A percentile compares a stretch with the other conserved stretches of the same genome.
Conservation (phyloP, 2,113 vertebrate genomes). For the Ardeotis arabs region DNA sequence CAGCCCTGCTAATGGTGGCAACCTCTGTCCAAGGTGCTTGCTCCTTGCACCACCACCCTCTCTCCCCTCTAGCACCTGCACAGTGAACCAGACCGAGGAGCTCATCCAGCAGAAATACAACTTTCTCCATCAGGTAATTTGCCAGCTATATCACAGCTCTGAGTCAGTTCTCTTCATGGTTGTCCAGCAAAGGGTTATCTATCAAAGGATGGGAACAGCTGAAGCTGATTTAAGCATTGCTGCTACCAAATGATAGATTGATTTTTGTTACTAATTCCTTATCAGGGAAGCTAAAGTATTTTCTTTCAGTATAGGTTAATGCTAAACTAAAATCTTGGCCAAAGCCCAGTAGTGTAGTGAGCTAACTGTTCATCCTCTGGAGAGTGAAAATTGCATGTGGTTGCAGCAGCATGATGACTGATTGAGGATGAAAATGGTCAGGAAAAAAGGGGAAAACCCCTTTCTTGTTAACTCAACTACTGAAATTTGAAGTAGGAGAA, state of each 20-base stretch:
- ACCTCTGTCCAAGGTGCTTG: conserved; percentile 65
- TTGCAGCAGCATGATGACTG: neutral
- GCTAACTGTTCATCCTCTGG: neutral
- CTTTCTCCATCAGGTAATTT: neutral
- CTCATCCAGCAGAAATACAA: neutral
- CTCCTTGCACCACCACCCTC: neutral
- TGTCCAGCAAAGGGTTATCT: neutral
- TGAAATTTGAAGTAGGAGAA: neutral
- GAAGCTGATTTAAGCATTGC: neutral
- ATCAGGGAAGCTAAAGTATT: neutral
- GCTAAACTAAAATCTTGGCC: neutral
- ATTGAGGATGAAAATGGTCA: neutral
- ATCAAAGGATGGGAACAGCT: neutral
- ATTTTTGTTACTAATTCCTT: neutral
- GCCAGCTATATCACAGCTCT: neutral
- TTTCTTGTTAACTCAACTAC: neutral
- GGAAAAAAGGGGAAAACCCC: neutral
- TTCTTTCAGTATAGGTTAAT: neutral
- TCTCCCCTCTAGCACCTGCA: neutral
- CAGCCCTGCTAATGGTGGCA: neutral
- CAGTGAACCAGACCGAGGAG: rapidly evolving
- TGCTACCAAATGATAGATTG: neutral
- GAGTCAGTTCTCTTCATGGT: neutral
- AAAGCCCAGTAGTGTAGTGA: neutral
- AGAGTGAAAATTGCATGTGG: neutral